Conservation (phyloP, 2,888 invertebrate genomes). For the Prionchulus punctatus region DNA sequence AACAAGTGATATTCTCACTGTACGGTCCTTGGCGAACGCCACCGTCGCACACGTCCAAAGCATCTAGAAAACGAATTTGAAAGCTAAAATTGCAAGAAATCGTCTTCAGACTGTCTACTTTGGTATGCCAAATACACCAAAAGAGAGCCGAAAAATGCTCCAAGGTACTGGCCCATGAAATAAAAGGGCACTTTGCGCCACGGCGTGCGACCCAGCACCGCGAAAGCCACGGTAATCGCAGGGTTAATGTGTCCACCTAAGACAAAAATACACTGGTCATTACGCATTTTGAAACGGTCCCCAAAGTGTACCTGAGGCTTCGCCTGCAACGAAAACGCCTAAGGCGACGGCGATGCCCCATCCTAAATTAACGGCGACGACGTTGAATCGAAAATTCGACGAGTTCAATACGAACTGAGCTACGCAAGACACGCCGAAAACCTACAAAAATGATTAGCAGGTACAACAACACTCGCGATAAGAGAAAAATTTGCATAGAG, state of each 20-base stretch:
- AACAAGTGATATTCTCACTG: background rate
- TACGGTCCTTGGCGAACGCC: background rate
- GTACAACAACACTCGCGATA: too few species aligned
- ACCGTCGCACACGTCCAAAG: background rate
- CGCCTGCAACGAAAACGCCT: constrained; percentile 38
- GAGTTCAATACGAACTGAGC: constrained; percentile 35
- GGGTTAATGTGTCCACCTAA: constrained; percentile 4
- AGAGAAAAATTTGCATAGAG: too few species aligned
- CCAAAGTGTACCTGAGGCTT: constrained; percentile 31
- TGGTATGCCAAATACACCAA: background rate
- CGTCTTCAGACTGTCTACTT: background rate
- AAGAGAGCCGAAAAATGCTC: background rate
- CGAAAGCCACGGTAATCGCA: background rate
- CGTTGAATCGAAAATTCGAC: too few species aligned
- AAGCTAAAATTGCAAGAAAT: background rate
- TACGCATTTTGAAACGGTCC: background rate
- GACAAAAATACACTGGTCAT: background rate
- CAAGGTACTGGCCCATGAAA: background rate
- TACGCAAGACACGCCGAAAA: constrained; percentile 35
- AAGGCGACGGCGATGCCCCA: constrained; percentile 41
- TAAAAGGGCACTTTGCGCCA: background rate
- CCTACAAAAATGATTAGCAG: constrained; percentile 23
- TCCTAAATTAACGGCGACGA: constrained; percentile 34
- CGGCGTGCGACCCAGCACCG: background rate
- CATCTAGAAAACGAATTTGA: background rate